Base-by-base conservation (phyloP, 2,113 vertebrate species). In the Cephalopholis sonnerati region DNA sequence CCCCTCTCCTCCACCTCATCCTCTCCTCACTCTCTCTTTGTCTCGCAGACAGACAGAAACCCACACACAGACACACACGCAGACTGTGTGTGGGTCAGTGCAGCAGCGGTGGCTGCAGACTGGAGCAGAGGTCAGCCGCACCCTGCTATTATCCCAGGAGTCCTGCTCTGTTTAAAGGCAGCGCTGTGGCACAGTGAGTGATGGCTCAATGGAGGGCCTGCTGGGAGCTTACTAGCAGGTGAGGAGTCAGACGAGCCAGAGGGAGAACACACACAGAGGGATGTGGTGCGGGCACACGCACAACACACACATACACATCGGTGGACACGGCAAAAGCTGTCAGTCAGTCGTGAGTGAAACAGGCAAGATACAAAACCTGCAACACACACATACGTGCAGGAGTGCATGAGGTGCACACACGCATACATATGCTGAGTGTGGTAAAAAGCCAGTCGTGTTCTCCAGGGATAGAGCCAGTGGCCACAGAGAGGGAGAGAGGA, bases 71-170 rank as follows among this genome's bases (percentile, higher is more conserved):
- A 72, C 53, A 66, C 51, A 73, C 61, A 82, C n/a, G 62, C 36
- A 82, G 7, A 51, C 58, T 46, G 59, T 54, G 74, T 46, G 78
- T 70, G 87, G 84, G 85, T 90, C 87, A 88, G 82, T 87, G 82
- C 55, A 22, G 75, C 69, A 62, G 50, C 13, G 41, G 63, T 57
- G 88, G 79, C 73, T 85, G 76, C 66, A 85, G 86, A 89, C 81
- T 64, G 77, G 64, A 87, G 87, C 86, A 88, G 81, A 82, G 87
- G 83, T 89, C 46, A 29, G 79, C 85, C 84, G 36, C 92, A 89
- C 90, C 91, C 92, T 91, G 92, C 76, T 85, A 93, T 93, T 93
- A 93, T 90, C 91, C 81, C 81, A 7, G 10, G 74, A 92, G 89
- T 70, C 81, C 76, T 75, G 87, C 81, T 85, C 84, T 63, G 84